Conservation (phyloP, 1,140 invertebrate genomes). For the Diachasmimorpha longicaudata region DNA sequence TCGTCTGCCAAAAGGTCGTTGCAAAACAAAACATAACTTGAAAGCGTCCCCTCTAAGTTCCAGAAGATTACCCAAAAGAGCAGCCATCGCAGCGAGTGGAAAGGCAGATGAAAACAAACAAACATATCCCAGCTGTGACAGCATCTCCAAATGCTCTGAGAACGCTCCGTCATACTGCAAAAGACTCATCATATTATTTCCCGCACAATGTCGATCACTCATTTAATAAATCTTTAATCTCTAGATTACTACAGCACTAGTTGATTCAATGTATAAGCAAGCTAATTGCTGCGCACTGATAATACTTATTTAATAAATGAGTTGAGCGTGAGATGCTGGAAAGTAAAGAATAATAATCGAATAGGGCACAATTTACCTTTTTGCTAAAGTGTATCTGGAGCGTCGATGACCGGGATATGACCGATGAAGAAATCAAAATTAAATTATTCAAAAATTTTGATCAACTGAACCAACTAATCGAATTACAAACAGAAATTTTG, state of each 20-base stretch:
- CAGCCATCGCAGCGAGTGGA: slow-evolving; percentile 91
- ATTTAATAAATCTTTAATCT: background rate
- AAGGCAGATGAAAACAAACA: slow-evolving; percentile 96
- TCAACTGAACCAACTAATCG: slow-evolving; percentile 37
- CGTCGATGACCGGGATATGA: slow-evolving; percentile 33
- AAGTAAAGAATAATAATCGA: background rate
- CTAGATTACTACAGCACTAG: background rate
- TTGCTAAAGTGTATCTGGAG: slow-evolving; percentile 47
- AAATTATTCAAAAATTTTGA: slow-evolving; percentile 33
- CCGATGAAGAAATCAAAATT: slow-evolving; percentile 28
- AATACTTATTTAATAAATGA: slow-evolving; percentile 4
- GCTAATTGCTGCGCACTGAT: background rate
- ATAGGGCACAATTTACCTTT: slow-evolving; percentile 46
- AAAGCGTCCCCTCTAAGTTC: slow-evolving; percentile 96
- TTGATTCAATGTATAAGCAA: background rate
- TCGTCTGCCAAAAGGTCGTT: slow-evolving; percentile 88
- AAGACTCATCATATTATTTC: background rate
- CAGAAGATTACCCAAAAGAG: slow-evolving; percentile 91
- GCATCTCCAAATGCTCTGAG: slow-evolving; percentile 97
- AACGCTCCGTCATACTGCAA: slow-evolving; percentile 89
- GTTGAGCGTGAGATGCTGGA: background rate
- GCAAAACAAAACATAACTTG: slow-evolving; percentile 93
- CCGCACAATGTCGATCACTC: background rate
- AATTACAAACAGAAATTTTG: background rate
- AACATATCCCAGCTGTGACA: slow-evolving; percentile 96